phyloP scores from a whole-genome alignment of 2,888 invertebrate species.

The Atrina japonica region DNA sequence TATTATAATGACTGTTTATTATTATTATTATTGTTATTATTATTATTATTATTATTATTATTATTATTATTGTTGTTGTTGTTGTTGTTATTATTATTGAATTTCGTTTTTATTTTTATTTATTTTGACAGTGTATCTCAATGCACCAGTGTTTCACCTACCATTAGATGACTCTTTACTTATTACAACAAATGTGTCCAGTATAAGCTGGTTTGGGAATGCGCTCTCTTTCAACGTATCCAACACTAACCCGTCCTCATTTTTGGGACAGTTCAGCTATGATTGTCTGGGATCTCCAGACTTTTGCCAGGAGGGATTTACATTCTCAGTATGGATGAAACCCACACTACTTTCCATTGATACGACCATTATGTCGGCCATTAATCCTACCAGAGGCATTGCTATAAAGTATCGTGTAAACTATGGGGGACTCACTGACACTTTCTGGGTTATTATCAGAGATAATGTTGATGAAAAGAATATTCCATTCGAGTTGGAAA shows the following conservation, averaged over 20 bases:
- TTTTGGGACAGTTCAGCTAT: constrained; percentile 39
- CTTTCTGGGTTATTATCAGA: constrained; percentile 13
- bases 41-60: too few relatives aligned
- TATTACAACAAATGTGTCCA: not conserved
- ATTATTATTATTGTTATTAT: too few relatives aligned
- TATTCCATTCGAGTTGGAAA: constrained; percentile 15
- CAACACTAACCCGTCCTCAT: not conserved
- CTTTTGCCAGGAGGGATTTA: constrained; percentile 43
- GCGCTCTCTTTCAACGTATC: not conserved
- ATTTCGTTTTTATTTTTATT: too few relatives aligned
- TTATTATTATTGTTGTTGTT: too few relatives aligned
- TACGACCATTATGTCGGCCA: constrained; percentile 8
- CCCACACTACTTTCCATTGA: constrained; percentile 1
- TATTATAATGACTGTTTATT: too few relatives aligned
- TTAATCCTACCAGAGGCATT: constrained; percentile 17
- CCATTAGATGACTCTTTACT: constrained; percentile 10
- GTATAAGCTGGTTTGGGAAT: constrained; percentile 11
- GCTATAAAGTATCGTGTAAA: constrained; percentile 6
- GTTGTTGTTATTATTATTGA: too few relatives aligned
- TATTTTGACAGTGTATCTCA: not conserved
- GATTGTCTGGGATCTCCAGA: constrained; percentile 45
- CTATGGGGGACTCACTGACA: not conserved
- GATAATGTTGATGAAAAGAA: constrained; percentile 12
- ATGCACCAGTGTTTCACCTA: constrained; percentile 8
- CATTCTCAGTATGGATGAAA: constrained; percentile 44